Conservation (phyloP, 2,797 vertebrate genomes). For the Chromis chromis region DNA sequence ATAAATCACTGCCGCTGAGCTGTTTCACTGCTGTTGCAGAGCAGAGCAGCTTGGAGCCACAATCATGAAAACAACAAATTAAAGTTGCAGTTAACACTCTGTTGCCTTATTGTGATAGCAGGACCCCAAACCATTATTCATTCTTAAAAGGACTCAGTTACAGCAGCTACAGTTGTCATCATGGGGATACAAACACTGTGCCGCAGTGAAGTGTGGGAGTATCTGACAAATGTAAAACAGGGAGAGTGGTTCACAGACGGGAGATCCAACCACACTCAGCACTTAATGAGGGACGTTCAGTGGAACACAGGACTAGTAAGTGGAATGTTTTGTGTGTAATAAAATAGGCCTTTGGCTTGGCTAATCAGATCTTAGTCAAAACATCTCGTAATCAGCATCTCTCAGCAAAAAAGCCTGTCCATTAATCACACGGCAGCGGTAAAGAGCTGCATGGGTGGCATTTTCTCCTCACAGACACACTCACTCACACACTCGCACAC, state of each 20-base stretch:
- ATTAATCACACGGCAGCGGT: conserved; percentile 84
- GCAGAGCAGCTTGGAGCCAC: conserved; percentile 52
- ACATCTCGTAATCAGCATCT: conserved; percentile 86
- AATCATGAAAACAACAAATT: conserved; percentile 64
- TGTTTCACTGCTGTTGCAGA: conserved; percentile 52
- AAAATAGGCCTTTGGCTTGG: conserved; percentile 85
- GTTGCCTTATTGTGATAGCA: conserved; percentile 46
- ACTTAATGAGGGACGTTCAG: conserved; percentile 78
- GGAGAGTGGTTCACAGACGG: conserved; percentile 67
- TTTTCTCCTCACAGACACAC: conserved; percentile 67
- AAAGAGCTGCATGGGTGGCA: conserved; percentile 85
- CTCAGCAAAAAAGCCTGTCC: conserved; percentile 80
- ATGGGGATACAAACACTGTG: conserved; percentile 38
- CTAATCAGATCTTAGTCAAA: conserved; percentile 86
- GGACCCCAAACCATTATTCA: conserved; percentile 49
- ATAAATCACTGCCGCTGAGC: conserved; percentile 64
- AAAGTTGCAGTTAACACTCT: conserved; percentile 49
- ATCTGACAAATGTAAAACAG: conserved; percentile 73
- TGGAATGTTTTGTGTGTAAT: conserved; percentile 85
- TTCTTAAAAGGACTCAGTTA: conserved; percentile 44
- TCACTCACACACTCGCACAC: conserved; percentile 22
- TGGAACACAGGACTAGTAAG: conserved; percentile 80
- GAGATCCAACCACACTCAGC: conserved; percentile 77
- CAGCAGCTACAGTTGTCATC: conserved; percentile 60
- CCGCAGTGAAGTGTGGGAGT: conserved; percentile 66